Conservation (phyloP, 2,888 invertebrate genomes). For the Harpalus rubripes region DNA sequence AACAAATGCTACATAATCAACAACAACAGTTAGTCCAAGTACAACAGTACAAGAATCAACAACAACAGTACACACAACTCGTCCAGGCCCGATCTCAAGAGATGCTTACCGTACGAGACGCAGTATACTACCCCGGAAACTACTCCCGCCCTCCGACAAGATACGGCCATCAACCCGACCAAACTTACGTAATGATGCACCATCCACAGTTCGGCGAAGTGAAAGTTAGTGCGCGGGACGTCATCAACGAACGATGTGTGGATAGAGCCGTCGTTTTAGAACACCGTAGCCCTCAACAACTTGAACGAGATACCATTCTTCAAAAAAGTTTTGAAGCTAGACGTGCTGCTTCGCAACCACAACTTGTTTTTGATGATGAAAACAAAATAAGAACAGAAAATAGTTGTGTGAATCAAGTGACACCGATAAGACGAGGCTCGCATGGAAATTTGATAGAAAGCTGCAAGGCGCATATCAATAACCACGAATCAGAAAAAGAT, state of each 20-base stretch:
- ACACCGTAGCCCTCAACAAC: constrained; percentile 82
- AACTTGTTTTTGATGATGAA: constrained; percentile 80
- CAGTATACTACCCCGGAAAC: constrained; percentile 74
- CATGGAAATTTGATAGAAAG: constrained; percentile 81
- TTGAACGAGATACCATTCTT: constrained; percentile 81
- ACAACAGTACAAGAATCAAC: constrained; percentile 75
- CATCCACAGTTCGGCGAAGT: constrained; percentile 69
- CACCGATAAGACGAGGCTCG: constrained; percentile 79
- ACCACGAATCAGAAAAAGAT: constrained; percentile 78
- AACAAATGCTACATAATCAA: constrained; percentile 77
- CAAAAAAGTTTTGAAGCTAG: constrained; percentile 81
- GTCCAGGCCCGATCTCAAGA: constrained; percentile 79
- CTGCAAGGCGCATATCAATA: constrained; percentile 66
- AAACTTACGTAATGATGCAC: constrained; percentile 72
- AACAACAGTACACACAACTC: constrained; percentile 77
- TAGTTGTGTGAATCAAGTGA: constrained; percentile 53
- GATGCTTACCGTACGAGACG: constrained; percentile 78
- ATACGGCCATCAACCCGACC: constrained; percentile 71
- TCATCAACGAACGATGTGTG: constrained; percentile 70
- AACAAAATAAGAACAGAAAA: constrained; percentile 68
- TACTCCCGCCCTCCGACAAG: constrained; percentile 71
- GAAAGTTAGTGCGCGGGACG: constrained; percentile 65
- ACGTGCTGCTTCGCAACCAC: constrained; percentile 84
- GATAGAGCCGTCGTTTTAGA: constrained; percentile 73
- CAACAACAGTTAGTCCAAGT: constrained; percentile 70